Evolutionary conservation across 2,113 vertebrate species (phyloP).

Genomic region (Brachionichthys hirsutus): DNA sequence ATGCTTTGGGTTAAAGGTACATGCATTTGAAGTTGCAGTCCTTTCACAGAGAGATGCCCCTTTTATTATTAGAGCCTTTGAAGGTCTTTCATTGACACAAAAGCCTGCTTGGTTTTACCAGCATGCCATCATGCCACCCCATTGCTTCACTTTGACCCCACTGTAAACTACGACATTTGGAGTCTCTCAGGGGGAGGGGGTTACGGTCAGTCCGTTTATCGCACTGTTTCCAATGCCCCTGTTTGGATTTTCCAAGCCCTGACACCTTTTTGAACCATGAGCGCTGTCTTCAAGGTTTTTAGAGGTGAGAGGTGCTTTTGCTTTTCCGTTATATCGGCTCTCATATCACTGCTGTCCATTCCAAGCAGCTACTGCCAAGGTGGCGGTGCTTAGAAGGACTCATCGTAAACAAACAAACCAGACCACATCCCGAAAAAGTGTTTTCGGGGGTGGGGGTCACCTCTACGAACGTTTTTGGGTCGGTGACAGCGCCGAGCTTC

Average conservation of each 20-base stretch:
- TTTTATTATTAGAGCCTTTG: conserved; percentile 62
- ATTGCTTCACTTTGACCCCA: conserved; percentile 77
- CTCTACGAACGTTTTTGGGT: conserved; percentile 87
- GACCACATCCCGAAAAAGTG: conserved; percentile 74
- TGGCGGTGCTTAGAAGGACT: conserved; percentile 70
- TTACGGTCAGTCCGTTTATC: conserved; percentile 72
- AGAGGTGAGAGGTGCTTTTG: conserved; percentile 60
- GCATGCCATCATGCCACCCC: conserved; percentile 71
- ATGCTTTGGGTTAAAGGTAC: conserved; percentile 19
- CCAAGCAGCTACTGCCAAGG: conserved; percentile 56
- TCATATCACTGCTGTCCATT: conserved; percentile 44
- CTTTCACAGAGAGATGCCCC: conserved; percentile 40
- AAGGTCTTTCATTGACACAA: conserved; percentile 78
- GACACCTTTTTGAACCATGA: conserved; percentile 63
- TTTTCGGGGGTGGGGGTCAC: conserved; percentile 95
- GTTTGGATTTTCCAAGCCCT: conserved; percentile 67
- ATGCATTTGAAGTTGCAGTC: conserved; percentile 26
- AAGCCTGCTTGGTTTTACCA: conserved; percentile 74
- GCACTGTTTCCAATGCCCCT: conserved; percentile 74
- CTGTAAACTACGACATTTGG: conserved; percentile 79
- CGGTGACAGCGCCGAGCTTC: conserved; percentile 90
- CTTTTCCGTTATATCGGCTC: conserved; percentile 46
- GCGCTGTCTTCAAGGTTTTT: conserved; percentile 59
- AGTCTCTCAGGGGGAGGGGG: conserved; percentile 65
- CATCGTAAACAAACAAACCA: conserved; percentile 66